Percentiles rank a stretch among this genome's conserved stretches.
phyloP scores from a whole-genome alignment of 1,140 invertebrate genomes.

The Hormaphis cornu region DNA sequence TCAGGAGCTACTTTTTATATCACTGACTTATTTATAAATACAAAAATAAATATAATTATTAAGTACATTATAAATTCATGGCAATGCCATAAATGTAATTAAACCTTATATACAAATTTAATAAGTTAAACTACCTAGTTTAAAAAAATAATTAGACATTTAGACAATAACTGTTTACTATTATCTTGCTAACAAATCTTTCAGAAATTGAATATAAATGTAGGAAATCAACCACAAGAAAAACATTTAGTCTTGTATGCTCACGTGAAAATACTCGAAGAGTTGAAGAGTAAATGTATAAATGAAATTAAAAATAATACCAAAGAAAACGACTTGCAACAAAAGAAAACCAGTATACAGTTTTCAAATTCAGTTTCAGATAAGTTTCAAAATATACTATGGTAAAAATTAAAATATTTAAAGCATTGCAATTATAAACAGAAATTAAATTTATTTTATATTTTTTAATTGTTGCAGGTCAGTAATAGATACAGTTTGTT shows the following conservation, averaged over 20 bases:
- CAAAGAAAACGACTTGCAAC: not conserved
- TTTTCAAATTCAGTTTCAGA: no score
- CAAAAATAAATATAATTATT: no score
- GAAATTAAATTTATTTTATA: not conserved
- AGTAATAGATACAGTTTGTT: not conserved
- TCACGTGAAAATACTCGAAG: not conserved
- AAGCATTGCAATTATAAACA: not conserved
- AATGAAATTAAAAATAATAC: not conserved
- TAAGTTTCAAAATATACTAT: not conserved
- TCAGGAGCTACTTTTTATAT: no score
- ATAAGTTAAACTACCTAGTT: no score
- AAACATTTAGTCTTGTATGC: conserved; percentile 6
- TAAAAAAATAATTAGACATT: not conserved
- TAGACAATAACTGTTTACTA: not conserved
- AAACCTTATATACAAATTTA: no score
- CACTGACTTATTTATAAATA: no score
- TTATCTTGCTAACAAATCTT: no score
- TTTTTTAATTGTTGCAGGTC: not conserved
- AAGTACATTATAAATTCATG: not conserved
- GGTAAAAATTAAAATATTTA: not conserved
- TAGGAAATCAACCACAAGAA: conserved; percentile 6
- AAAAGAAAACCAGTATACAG: no score
- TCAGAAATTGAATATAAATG: conserved; percentile 5
- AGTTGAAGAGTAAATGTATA: not conserved
- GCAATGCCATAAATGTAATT: no score